Conservation (phyloP, 2,888 invertebrate genomes). For the Tuta absoluta region DNA sequence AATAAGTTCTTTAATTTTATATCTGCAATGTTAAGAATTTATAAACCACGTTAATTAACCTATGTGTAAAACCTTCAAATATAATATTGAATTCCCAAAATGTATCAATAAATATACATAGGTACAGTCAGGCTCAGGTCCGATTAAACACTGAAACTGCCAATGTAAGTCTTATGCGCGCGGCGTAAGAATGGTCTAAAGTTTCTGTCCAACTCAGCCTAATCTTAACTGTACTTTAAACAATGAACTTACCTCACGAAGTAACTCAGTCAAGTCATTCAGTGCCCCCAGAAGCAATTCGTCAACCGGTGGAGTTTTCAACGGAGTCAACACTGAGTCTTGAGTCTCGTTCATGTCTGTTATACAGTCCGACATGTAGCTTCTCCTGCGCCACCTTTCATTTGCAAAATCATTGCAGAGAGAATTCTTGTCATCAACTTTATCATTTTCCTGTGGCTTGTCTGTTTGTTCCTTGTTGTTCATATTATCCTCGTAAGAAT, state of each 20-base stretch:
- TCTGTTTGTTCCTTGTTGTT: slow-evolving; percentile 47
- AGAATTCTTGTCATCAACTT: neutral
- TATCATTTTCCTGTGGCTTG: neutral
- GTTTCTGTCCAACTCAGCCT: no score
- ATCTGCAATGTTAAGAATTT: no score
- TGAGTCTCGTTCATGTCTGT: slow-evolving; percentile 55
- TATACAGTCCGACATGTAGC: slow-evolving; percentile 55
- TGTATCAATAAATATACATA: no score
- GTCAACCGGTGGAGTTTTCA: slow-evolving; percentile 48
- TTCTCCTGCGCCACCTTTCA: slow-evolving; percentile 61
- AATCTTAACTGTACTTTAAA: no score
- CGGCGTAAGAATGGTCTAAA: no score
- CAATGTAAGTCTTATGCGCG: no score
- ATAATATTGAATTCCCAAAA: no score
- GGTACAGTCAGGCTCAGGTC: no score
- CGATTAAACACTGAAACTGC: no score
- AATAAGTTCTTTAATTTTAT: no score
- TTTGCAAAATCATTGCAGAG: slow-evolving; percentile 19
- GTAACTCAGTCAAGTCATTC: slow-evolving; percentile 74
- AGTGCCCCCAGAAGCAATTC: slow-evolving; percentile 72
- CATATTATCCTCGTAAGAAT: slow-evolving; percentile 63
- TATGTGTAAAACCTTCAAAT: no score
- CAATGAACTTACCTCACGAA: slow-evolving; percentile 74
- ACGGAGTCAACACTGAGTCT: slow-evolving; percentile 51
- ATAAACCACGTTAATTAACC: no score